Evolutionary conservation across 2,888 invertebrate species (phyloP).

Genomic region (Lasioglossum lativentre): DNA sequence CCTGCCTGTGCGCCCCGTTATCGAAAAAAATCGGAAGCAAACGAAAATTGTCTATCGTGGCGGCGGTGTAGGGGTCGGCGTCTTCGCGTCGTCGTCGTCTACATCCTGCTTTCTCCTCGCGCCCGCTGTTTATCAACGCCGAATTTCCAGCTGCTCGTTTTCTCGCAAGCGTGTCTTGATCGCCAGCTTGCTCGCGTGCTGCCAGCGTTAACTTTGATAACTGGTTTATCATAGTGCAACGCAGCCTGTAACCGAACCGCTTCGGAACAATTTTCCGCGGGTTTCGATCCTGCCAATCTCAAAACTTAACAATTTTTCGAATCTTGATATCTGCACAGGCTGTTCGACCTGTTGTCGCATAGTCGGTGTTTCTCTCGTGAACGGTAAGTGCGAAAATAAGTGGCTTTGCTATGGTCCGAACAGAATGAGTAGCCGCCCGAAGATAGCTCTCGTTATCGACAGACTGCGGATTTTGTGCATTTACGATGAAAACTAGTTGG

Average conservation of each 20-base stretch:
- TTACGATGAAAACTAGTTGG: neutral
- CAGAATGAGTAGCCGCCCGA: no score
- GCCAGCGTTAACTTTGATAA: neutral
- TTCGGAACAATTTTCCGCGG: neutral
- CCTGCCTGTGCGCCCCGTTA: slow-evolving; percentile 10
- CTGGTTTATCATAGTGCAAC: neutral
- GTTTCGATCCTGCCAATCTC: neutral
- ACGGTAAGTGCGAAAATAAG: neutral
- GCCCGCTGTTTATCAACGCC: neutral
- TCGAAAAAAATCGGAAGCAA: slow-evolving; percentile 43
- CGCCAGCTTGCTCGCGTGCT: neutral
- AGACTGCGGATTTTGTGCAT: neutral
- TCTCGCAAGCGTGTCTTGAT: neutral
- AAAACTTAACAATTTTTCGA: neutral
- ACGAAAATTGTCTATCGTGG: slow-evolving; percentile 35
- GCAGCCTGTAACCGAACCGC: neutral
- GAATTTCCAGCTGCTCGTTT: neutral
- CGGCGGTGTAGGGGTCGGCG: neutral
- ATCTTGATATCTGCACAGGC: neutral
- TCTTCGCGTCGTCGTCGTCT: neutral
- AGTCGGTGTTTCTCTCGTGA: neutral
- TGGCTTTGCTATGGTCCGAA: no score
- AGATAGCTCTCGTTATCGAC: neutral
- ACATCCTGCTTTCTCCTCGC: slow-evolving; percentile 20
- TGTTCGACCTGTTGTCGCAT: neutral